Conservation (phyloP, 2,113 vertebrate species). For the Eolophus roseicapilla region DNA sequence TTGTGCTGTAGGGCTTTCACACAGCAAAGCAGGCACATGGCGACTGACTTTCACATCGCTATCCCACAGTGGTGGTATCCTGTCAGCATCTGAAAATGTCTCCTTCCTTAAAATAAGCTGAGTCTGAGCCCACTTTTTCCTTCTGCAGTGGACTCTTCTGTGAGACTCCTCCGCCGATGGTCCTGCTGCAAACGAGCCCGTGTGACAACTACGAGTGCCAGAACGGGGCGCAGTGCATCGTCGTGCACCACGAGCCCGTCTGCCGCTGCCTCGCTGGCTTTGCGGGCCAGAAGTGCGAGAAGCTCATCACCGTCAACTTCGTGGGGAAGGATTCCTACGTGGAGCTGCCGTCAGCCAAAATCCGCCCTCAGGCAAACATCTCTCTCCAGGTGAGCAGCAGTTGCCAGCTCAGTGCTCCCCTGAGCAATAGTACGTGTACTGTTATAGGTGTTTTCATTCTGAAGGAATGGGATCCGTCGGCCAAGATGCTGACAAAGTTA, state of each 20-base stretch:
- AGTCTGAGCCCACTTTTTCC: not conserved
- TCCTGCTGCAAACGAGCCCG: conserved; percentile 95
- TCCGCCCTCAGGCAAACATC: conserved; percentile 90
- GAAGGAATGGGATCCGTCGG: not conserved
- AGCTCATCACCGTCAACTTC: conserved; percentile 94
- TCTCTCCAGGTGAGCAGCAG: conserved; percentile 87
- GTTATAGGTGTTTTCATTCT: accelerated
- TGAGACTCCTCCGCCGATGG: conserved; percentile 94
- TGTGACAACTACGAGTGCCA: conserved; percentile 95
- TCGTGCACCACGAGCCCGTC: conserved; percentile 86
- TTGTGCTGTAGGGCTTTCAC: not conserved
- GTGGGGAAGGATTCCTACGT: conserved; percentile 91
- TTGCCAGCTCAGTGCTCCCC: not conserved
- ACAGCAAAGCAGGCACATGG: not conserved
- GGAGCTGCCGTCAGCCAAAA: conserved; percentile 85
- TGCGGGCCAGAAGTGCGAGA: conserved; percentile 90
- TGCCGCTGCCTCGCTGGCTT: conserved; percentile 93
- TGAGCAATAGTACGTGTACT: accelerated
- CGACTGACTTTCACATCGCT: not conserved
- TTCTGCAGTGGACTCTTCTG: conserved; percentile 87
- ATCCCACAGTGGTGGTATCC: not conserved
- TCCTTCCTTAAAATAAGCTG: not conserved
- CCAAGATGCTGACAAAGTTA: not conserved
- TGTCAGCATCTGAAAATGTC: not conserved
- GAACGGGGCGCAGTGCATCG: conserved; percentile 90